A percentile compares a stretch with the other conserved stretches of the same genome.
Evolutionary conservation across 1,140 invertebrate species (phyloP).

Genomic region (Harpegnathos saltator): DNA sequence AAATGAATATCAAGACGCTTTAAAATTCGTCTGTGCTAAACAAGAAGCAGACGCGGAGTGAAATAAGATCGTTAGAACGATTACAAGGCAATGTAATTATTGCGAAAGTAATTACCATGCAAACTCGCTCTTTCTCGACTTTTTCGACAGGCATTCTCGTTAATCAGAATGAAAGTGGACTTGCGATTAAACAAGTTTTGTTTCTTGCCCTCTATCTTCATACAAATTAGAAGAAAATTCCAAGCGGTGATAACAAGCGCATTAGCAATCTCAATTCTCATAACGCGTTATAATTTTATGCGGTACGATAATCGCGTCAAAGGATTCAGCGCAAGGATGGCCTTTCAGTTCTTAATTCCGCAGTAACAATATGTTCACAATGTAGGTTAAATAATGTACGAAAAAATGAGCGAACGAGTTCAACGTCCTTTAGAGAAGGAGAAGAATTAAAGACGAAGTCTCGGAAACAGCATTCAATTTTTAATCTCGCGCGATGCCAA

Average conservation of each 20-base stretch:
- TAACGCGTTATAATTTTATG: background rate
- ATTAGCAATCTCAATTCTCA: constrained; percentile 2
- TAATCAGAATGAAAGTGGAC: constrained; percentile 40
- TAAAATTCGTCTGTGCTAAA: constrained; percentile 11
- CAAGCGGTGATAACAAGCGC: background rate
- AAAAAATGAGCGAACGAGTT: no score
- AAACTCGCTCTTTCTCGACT: constrained; percentile 33
- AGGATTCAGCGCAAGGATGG: background rate
- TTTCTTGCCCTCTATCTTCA: constrained; percentile 1
- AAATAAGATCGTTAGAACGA: constrained; percentile 51
- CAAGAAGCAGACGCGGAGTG: constrained; percentile 20
- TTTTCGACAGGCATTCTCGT: constrained; percentile 41
- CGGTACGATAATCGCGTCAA: background rate
- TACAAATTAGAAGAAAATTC: constrained; percentile 2
- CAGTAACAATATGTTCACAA: no score
- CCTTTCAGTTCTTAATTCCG: no score
- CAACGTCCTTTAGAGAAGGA: no score
- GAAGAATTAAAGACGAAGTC: no score
- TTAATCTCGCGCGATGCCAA: no score
- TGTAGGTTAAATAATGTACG: no score
- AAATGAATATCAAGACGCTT: constrained; percentile 34
- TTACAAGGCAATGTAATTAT: constrained; percentile 51
- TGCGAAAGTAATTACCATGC: constrained; percentile 45
- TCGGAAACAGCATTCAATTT: no score
- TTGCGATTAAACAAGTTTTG: constrained; percentile 32